These are phyloP conservation scores for Limnephilus rhombicus DNA, from an alignment of 2,888 invertebrate genomes.

Conservation along the genomic window DNA sequence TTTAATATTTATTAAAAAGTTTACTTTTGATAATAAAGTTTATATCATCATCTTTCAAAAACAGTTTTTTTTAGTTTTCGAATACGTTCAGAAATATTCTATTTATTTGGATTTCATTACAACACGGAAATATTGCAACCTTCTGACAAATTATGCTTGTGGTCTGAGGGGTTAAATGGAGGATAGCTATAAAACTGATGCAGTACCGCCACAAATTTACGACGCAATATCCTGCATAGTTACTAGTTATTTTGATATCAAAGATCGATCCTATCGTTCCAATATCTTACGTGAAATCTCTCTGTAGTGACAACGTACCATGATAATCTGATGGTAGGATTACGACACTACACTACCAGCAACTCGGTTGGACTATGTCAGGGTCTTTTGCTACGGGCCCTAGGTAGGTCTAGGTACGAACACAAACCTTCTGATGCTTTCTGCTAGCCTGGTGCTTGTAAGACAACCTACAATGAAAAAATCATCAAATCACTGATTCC, in stretches of 20 bases:
- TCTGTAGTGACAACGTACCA: not conserved
- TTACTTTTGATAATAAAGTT: too few species aligned
- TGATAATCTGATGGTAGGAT: not conserved
- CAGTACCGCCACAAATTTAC: not conserved
- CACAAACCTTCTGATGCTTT: not conserved
- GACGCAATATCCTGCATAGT: not conserved
- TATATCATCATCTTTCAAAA: too few species aligned
- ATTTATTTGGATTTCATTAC: too few species aligned
- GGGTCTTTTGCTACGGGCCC: not conserved
- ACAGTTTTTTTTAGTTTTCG: too few species aligned
- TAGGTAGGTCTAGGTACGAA: not conserved
- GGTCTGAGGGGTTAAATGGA: not conserved
- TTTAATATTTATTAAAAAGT: too few species aligned
- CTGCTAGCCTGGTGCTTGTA: not conserved
- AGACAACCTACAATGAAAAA: not conserved
- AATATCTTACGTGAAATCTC: not conserved
- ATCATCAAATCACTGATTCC: not conserved
- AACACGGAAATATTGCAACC: too few species aligned
- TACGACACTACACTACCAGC: not conserved
- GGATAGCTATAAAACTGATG: not conserved
- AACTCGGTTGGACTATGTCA: constrained; percentile 14
- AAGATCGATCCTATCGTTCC: not conserved
- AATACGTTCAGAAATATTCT: too few species aligned
- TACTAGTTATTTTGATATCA: not conserved
- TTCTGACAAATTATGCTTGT: too few species aligned